These are phyloP conservation scores for Dolichoris vasculosae DNA, from an alignment of 1,140 invertebrate species.

Conservation along the genomic window DNA sequence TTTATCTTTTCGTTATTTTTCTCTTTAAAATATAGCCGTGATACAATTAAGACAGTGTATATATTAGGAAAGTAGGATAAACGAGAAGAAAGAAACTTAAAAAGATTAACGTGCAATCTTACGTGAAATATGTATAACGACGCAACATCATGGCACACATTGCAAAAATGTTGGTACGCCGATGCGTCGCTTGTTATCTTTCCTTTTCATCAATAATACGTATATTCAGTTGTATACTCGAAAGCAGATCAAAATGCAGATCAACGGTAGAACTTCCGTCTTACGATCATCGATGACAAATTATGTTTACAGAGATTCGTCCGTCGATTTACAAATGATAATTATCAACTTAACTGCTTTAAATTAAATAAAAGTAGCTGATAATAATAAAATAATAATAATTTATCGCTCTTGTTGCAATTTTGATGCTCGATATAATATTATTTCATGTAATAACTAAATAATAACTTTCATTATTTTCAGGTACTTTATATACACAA, in stretches of 20 bases:
- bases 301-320: neutral
- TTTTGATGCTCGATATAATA: constrained; percentile 37
- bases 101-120: constrained; percentile 36
- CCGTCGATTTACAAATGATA: neutral
- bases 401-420: constrained; percentile 20
- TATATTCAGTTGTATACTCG: constrained; percentile 45
- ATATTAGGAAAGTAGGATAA: neutral
- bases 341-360: constrained; percentile 35
- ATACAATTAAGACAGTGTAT: neutral
- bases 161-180: constrained; percentile 34
- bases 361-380: constrained; percentile 41
- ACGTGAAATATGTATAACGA: constrained; percentile 28
- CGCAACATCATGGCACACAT: constrained; percentile 46
- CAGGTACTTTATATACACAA: constrained; percentile 74
- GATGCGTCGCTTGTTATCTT: constrained; percentile 32
- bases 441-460: constrained; percentile 46
- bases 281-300: neutral
- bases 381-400: constrained; percentile 37
- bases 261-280: neutral
- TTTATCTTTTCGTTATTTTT: constrained; percentile 41
- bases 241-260: constrained; percentile 6
- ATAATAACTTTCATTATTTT: constrained; percentile 66
- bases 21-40: neutral
- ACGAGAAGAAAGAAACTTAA: constrained; percentile 38
- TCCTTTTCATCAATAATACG: constrained; percentile 26